phyloP scores from a whole-genome alignment of 2,888 invertebrate genomes.

The Hemistola chrysoprasaria region DNA sequence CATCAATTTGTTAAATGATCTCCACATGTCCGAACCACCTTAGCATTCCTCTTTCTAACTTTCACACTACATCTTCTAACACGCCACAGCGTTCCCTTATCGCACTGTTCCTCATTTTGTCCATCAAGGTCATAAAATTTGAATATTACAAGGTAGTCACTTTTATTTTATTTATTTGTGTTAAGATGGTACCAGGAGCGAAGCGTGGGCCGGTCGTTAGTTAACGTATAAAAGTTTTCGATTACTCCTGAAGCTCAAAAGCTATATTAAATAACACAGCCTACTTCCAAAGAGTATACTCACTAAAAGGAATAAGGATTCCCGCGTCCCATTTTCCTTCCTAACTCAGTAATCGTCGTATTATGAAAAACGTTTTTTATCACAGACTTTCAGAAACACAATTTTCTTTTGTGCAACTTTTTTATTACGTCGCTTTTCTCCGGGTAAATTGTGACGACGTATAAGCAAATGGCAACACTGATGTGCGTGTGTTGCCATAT shows the following conservation, averaged over 20 bases:
- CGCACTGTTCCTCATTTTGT: too few relatives aligned
- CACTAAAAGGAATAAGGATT: conserved; percentile 29
- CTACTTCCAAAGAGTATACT: conserved; percentile 17
- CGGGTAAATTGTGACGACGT: conserved; percentile 16
- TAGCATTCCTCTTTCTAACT: too few relatives aligned
- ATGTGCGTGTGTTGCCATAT: conserved; percentile 11
- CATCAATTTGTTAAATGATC: too few relatives aligned
- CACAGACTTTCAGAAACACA: conserved; percentile 42
- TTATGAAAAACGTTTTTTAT: conserved; percentile 43
- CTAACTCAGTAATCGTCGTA: conserved; percentile 41
- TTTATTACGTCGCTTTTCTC: conserved; percentile 19
- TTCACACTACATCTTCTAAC: too few relatives aligned
- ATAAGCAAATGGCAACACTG: conserved; percentile 14
- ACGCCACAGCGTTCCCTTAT: too few relatives aligned
- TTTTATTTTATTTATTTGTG: too few relatives aligned
- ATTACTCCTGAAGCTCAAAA: conserved; percentile 2
- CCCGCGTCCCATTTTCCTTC: conserved; percentile 30
- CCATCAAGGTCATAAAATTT: too few relatives aligned
- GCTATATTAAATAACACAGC: conserved; percentile 27
- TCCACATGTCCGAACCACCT: too few relatives aligned
- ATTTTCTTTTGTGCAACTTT: conserved; percentile 49
- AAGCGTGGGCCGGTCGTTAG: too few relatives aligned
- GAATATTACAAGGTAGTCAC: too few relatives aligned
- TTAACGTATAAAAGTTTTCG: too few relatives aligned
- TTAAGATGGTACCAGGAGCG: too few relatives aligned